These are phyloP conservation scores for Struthio camelus DNA, from an alignment of 2,113 vertebrate species.

Conservation along the genomic window DNA sequence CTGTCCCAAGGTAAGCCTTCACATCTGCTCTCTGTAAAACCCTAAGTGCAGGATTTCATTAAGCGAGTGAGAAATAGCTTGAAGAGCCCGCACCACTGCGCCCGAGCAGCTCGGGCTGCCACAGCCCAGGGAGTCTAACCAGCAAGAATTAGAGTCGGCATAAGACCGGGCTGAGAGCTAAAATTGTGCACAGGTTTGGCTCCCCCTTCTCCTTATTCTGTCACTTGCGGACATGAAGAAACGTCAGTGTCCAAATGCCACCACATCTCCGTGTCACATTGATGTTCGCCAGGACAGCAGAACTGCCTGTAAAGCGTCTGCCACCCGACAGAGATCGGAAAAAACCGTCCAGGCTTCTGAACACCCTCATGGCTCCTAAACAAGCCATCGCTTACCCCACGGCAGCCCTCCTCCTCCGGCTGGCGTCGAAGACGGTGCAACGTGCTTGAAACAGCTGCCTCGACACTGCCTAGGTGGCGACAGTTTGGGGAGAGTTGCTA, in stretches of 20 bases:
- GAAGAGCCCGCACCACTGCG: background rate
- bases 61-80: background rate
- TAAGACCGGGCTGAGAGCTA: background rate
- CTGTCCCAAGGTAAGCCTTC: slow-evolving; percentile 46
- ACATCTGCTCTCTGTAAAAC: slow-evolving; percentile 33
- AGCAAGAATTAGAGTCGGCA: background rate
- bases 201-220: background rate
- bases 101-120: rapidly evolving
- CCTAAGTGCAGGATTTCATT: background rate
- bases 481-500: background rate
- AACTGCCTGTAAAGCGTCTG: background rate
- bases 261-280: background rate
- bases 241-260: slow-evolving; percentile 13
- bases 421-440: background rate
- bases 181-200: background rate
- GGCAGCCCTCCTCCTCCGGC: background rate
- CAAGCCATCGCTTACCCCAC: background rate
- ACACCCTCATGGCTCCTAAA: rapidly evolving
- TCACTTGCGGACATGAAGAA: slow-evolving; percentile 11
- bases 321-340: background rate
- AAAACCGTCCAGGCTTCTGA: background rate
- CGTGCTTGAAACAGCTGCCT: background rate
- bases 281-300: background rate
- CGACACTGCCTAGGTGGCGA: rapidly evolving
- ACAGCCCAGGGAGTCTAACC: background rate